Percentiles rank a stretch among this genome's conserved stretches.
phyloP scores from a whole-genome alignment of 1,140 invertebrate species.

The Scaptodrosophila lebanonensis region DNA sequence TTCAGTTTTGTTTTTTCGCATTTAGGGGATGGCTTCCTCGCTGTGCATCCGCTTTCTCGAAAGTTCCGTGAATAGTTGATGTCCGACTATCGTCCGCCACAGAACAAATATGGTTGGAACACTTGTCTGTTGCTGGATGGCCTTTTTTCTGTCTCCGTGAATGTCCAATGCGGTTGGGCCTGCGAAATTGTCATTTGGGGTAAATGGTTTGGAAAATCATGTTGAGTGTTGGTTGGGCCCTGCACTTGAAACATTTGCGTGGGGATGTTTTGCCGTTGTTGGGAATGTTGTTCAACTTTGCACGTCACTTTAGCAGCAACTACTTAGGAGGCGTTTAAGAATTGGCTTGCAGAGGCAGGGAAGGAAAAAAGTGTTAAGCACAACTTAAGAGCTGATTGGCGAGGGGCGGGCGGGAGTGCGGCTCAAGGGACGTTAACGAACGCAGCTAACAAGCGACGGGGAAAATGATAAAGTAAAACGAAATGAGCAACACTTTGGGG shows the following conservation, averaged over 20 bases:
- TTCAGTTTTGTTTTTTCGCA: no score
- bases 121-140: no score
- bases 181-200: slow-evolving; percentile 7
- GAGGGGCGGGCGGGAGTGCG: background rate
- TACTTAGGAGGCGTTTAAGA: slow-evolving; percentile 39
- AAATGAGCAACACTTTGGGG: slow-evolving; percentile 47
- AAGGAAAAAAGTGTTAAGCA: slow-evolving; percentile 13
- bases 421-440: slow-evolving; percentile 19
- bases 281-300: background rate
- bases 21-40: no score
- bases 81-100: no score
- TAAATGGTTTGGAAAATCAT: slow-evolving; percentile 47
- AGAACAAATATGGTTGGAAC: no score
- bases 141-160: background rate
- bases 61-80: no score
- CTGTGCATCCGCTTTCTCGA: no score
- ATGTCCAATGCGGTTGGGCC: background rate
- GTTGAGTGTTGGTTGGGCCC: slow-evolving; percentile 4
- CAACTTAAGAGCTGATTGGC: slow-evolving; percentile 17
- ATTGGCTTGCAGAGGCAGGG: slow-evolving; percentile 20
- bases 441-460: slow-evolving; percentile 36
- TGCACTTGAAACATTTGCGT: no score
- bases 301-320: slow-evolving; percentile 12
- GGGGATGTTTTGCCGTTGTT: no score
- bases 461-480: slow-evolving; percentile 44